phyloP scores from a whole-genome alignment of 2,888 invertebrate genomes.

The Macrophya alboannulata region DNA sequence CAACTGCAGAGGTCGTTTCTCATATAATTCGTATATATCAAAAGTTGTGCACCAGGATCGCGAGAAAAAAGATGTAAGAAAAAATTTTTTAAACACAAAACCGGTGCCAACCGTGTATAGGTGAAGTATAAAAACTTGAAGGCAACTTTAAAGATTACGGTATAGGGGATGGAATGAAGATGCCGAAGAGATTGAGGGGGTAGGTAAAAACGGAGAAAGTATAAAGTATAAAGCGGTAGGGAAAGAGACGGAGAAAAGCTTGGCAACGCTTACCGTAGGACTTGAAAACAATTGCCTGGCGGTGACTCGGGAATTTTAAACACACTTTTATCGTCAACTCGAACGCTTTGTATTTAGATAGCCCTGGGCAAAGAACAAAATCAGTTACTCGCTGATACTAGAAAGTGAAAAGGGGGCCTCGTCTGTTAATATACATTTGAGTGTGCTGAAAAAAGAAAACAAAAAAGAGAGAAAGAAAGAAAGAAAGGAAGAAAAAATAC shows the following conservation, averaged over 20 bases:
- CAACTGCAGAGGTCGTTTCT: background rate
- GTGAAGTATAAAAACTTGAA: conserved; percentile 58
- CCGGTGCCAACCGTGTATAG: too few species aligned
- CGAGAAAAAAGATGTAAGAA: background rate
- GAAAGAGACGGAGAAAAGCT: conserved; percentile 25
- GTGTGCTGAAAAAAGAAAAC: background rate
- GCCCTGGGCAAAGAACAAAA: conserved; percentile 55
- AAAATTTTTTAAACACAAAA: background rate
- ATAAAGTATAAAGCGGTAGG: background rate
- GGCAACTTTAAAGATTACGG: conserved; percentile 72
- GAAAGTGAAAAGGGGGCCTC: background rate
- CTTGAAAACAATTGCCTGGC: conserved; percentile 74
- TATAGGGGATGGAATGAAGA: conserved; percentile 33
- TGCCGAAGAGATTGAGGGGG: conserved; percentile 27
- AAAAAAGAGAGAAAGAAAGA: background rate
- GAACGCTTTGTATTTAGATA: conserved; percentile 62
- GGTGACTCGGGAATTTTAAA: conserved; percentile 73
- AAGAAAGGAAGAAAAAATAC: background rate
- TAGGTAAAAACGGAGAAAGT: conserved; percentile 29
- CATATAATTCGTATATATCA: background rate
- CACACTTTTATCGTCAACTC: conserved; percentile 70
- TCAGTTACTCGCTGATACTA: conserved; percentile 44
- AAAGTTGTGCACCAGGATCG: background rate
- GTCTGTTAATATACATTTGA: conserved; percentile 19
- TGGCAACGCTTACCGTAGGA: conserved; percentile 65